Evolutionary conservation across 2,888 invertebrate species (phyloP), one percentile per base, ranked within the genome.

Genomic region (Lycaena phlaeas): DNA sequence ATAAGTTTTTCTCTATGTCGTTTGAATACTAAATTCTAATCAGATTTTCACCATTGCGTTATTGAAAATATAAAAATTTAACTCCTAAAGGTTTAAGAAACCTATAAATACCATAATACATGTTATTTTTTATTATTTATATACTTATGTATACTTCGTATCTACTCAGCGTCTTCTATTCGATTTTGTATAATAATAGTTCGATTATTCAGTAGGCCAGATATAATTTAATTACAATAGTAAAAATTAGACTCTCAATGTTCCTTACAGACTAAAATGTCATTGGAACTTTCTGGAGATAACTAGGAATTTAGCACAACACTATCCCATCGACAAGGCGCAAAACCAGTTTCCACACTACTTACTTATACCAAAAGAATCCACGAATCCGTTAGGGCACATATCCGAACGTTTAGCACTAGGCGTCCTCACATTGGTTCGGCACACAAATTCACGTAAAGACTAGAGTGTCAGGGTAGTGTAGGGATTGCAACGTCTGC

Each of bases 61-160:
- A 74, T 70, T 78, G 72, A 77, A 81, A 81, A 77, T 78, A 81
- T 79, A 79, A 76, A 79, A 79, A 70, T 70, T 68, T 74, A 76
- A 77, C 68, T 66, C 68, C 79, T 81, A 81, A 60, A 68, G 53
- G 71, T 79, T 77, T 78, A 78, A 73, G 78, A 82, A 82, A 81
- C 77, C 78, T 81, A 81, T 64, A 68, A 34, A 74, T 79, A 79
- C 59, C 65, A 66, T 73, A 68, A 76, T 68, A 78, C 74, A 72
- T 61, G 69, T 79, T 79, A 81, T 77, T 73, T 68, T 67, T 69
- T 69, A 65, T 71, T 77, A 76, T 50, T 45, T 72, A 68, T 70
- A 69, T 67, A 67, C 67, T 69, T 67, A 71, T 71, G 49, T 51
- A 43, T 54, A 48, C 59, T 62, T 61, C 61, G 61, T 49, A 54